These are phyloP conservation scores for Argynnis bischoffii DNA, from an alignment of 2,888 invertebrate genomes.

Conservation along the genomic window DNA sequence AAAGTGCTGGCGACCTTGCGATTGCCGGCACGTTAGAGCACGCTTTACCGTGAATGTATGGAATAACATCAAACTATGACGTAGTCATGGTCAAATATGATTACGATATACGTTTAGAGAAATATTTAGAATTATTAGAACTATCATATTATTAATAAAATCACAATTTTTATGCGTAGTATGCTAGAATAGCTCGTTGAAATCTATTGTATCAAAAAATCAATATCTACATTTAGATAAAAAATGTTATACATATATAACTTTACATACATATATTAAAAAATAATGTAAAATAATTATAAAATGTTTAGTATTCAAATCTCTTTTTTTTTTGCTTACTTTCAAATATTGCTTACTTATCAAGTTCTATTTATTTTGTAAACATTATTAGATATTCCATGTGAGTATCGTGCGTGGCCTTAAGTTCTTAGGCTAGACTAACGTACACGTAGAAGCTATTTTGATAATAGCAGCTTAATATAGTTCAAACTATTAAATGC, in stretches of 20 bases:
- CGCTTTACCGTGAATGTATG: conserved; percentile 31
- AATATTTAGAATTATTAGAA: not conserved
- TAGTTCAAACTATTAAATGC: conserved; percentile 13
- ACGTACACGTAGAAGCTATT: conserved; percentile 9
- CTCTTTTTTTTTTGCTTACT: too few relatives aligned
- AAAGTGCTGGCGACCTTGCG: conserved; percentile 36
- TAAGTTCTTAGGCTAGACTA: conserved; percentile 10
- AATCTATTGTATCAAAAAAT: conserved; percentile 2
- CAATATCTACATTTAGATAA: not conserved
- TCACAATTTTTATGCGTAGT: not conserved
- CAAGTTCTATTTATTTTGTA: conserved; percentile 4
- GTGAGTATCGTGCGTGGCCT: not conserved
- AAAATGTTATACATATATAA: too few relatives aligned
- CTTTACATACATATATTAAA: too few relatives aligned
- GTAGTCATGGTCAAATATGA: conserved; percentile 33
- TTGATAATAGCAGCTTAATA: conserved; percentile 15
- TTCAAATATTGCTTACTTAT: not conserved
- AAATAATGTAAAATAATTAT: too few relatives aligned
- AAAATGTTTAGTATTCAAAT: too few relatives aligned
- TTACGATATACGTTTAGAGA: conserved; percentile 7
- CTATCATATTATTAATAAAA: too few relatives aligned
- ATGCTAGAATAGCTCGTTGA: not conserved
- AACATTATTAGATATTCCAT: conserved; percentile 12
- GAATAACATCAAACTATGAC: conserved; percentile 38
- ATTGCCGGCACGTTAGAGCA: conserved; percentile 18